Evolutionary conservation across 1,140 invertebrate genomes (phyloP).

Genomic region (Zaprionus davidi): DNA sequence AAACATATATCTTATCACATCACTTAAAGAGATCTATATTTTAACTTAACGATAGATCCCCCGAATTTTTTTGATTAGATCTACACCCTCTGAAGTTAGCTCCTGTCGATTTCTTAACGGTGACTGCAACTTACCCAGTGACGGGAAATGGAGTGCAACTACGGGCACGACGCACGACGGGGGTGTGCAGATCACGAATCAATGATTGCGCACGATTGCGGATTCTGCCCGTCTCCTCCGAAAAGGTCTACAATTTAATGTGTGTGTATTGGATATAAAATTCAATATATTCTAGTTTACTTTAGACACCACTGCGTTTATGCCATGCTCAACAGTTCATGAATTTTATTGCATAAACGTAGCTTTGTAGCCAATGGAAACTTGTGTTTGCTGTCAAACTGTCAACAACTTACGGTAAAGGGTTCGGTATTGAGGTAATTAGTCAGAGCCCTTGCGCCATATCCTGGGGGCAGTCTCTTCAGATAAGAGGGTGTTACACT

Average conservation of each 20-base stretch:
- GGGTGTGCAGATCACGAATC: conserved; percentile 89
- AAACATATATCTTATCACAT: no score
- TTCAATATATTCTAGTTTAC: background rate
- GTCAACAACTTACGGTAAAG: conserved; percentile 74
- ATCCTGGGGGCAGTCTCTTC: conserved; percentile 87
- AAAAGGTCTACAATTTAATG: conserved; percentile 87
- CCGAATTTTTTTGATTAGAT: background rate
- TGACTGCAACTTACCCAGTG: conserved; percentile 66
- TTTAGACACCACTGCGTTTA: background rate
- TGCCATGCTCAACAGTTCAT: conserved; percentile 9
- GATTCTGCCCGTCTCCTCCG: conserved; percentile 91
- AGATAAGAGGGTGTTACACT: conserved; percentile 89
- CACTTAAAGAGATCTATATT: no score
- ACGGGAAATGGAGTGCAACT: conserved; percentile 85
- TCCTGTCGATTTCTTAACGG: background rate
- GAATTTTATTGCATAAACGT: background rate
- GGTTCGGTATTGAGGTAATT: conserved; percentile 90
- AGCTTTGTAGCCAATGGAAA: background rate
- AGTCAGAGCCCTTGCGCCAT: conserved; percentile 88
- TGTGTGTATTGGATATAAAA: background rate
- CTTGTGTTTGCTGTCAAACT: conserved; percentile 84
- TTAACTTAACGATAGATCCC: no score
- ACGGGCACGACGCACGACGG: conserved; percentile 88
- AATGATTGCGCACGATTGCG: conserved; percentile 90
- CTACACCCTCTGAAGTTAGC: background rate